Evolutionary conservation across 2,888 invertebrate genomes (phyloP).

Genomic region (Rotaria macrura): DNA sequence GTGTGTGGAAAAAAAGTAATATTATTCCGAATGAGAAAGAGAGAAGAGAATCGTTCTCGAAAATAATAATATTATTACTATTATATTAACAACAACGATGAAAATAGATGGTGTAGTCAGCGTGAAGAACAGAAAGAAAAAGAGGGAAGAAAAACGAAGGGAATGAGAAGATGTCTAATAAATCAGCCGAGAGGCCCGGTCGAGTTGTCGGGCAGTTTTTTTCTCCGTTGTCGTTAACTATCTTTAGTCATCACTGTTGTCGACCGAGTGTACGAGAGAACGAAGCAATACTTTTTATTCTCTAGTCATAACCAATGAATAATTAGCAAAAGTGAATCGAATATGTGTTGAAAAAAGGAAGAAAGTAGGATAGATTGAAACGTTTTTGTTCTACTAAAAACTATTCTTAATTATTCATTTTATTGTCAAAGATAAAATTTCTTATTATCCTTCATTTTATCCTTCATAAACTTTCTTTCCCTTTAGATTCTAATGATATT

Average conservation of each 20-base stretch:
- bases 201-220: conserved; percentile 15
- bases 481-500: background rate
- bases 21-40: background rate
- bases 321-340: background rate
- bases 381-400: background rate
- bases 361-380: background rate
- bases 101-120: conserved; percentile 3
- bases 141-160: background rate
- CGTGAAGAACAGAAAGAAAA: background rate
- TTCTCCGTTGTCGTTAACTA: background rate
- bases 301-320: background rate
- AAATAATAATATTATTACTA: conserved; percentile 4
- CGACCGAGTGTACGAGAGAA: background rate
- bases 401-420: background rate
- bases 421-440: background rate
- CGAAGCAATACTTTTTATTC: background rate
- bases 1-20: background rate
- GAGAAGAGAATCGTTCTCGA: background rate
- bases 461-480: background rate
- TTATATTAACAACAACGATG: conserved; percentile 8
- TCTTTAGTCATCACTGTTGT: background rate
- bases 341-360: background rate
- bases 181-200: conserved; percentile 1
- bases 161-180: conserved; percentile 8
- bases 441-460: background rate